Base-by-base conservation (phyloP, 92 coral and sea anemone genomes). In the Zoanthus gigantus region DNA sequence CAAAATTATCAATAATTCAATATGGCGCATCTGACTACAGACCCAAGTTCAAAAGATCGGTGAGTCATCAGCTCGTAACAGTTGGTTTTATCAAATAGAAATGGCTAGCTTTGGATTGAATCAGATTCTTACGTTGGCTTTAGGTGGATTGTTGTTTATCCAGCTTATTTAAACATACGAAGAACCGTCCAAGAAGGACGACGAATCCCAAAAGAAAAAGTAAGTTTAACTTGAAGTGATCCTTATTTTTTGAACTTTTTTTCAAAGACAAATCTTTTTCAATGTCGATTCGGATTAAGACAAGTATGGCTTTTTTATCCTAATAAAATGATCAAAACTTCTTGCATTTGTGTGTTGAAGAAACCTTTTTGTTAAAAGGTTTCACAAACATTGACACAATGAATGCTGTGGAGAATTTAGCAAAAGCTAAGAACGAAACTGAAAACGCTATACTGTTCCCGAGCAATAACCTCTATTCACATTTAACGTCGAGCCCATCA, bases 91-190 rank as follows among this genome's bases (percentile, higher is more conserved):
- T 57, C 47, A 8, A 2, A 14, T 29, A 1, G 11, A n/a, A 7
- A n/a, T 47, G 11, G 29, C 14, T 10, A 3, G 9, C 16, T 31
- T 15, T 61, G 12, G 15, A 18, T 47, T 17, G 44, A 18, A 63
- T 67, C 29, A 28, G 50, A n/a, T 15, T 28, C 17, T 82, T 11
- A 5, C 34, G 72, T 14, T 18, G 71, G 50, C 56, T 78, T 17
- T 73, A 97, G 99, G 75, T 97, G 99, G 99, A 83, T 92, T 23
- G 63, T 95, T 12, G 93, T 97, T n/a, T 97, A 97, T 78, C 99
- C 99, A 29, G 95, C 98, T 1, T 97, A 95, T 77, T 80, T 97
- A 30, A 97, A 97, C 76, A 90, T 95, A 66, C 92, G 96, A 88
- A 94, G 90, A 89, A 97, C 99, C 2, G 90, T 94, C 7, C 89